Conservation (phyloP, 2,113 vertebrate species). For the Mormyrus iriodes region DNA sequence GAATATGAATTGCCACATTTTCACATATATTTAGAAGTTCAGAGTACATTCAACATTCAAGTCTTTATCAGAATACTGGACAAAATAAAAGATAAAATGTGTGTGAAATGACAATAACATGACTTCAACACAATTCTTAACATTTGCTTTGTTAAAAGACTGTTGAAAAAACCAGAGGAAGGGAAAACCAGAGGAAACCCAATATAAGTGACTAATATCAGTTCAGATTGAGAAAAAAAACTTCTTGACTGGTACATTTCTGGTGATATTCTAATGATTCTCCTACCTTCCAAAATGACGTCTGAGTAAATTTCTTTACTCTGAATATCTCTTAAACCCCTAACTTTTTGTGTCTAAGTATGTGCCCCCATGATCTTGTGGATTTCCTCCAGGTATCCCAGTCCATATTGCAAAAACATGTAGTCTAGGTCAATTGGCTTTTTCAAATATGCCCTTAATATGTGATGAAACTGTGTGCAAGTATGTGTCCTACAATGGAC, state of each 20-base stretch:
- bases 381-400: neutral
- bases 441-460: neutral
- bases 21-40: neutral
- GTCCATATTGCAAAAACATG: neutral
- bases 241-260: neutral
- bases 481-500: neutral
- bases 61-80: neutral
- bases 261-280: neutral
- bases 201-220: neutral
- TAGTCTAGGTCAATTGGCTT: neutral
- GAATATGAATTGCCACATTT: neutral
- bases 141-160: neutral
- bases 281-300: neutral
- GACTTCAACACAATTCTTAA: neutral
- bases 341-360: neutral
- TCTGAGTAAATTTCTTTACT: neutral
- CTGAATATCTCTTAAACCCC: neutral
- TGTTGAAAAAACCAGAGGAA: neutral
- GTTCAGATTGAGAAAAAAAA: neutral
- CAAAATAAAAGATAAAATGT: neutral
- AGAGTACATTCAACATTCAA: neutral
- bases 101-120: neutral
- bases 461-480: neutral
- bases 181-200: neutral
- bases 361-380: neutral